Percentiles rank a stretch among this genome's conserved stretches.
Evolutionary conservation across 2,888 invertebrate species (phyloP).

Genomic region (Nemoura dubitans): DNA sequence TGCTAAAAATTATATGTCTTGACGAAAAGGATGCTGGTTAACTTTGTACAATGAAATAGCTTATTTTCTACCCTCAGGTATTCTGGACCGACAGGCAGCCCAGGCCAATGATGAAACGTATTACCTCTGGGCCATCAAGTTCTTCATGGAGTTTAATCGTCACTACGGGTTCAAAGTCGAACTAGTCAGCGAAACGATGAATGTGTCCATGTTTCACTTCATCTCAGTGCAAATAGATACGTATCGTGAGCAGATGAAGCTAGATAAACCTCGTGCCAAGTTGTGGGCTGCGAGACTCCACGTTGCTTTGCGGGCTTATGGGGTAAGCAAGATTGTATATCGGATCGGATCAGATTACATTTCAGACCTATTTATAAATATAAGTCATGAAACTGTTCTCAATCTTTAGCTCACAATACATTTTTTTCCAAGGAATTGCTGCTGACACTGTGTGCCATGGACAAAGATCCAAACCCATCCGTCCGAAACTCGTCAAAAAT

Average conservation of each 20-base stretch:
- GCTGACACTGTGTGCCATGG: slow-evolving; percentile 83
- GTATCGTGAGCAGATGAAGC: slow-evolving; percentile 82
- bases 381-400: no score
- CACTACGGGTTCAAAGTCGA: slow-evolving; percentile 86
- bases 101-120: slow-evolving; percentile 91
- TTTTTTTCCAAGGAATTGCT: no score
- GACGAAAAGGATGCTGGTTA: no score
- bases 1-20: no score
- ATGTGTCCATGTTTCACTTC: slow-evolving; percentile 90
- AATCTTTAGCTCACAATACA: no score
- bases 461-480: slow-evolving; percentile 73
- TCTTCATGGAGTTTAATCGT: slow-evolving; percentile 98
- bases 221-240: slow-evolving; percentile 92
- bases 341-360: no score
- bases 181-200: slow-evolving; percentile 93
- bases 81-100: slow-evolving; percentile 63
- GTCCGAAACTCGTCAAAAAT: slow-evolving; percentile 84
- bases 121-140: slow-evolving; percentile 92
- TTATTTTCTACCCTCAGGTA: slow-evolving; percentile 57
- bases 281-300: slow-evolving; percentile 89
- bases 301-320: slow-evolving; percentile 78
- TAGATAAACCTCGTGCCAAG: slow-evolving; percentile 85
- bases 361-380: no score
- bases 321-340: no score
- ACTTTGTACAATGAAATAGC: no score